A percentile compares a stretch with the other conserved stretches of the same genome.
Conservation (phyloP, 2,888 invertebrate species). For the Lottia scabra region DNA sequence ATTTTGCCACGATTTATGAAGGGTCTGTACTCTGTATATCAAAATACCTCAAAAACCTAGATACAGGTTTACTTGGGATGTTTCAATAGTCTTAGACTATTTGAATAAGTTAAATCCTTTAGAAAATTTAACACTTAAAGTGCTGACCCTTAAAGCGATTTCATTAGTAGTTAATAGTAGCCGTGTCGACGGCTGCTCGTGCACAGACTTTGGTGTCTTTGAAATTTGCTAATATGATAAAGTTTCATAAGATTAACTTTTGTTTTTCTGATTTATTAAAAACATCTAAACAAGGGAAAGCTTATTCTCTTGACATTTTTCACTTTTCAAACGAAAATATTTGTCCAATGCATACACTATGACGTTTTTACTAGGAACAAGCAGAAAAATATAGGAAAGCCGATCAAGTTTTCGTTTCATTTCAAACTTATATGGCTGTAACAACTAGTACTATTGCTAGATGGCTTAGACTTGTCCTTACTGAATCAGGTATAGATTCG, state of each 20-base stretch:
- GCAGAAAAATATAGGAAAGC: neutral
- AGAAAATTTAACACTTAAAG: conserved; percentile 20
- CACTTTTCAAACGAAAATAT: conserved; percentile 13
- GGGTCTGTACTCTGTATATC: conserved; percentile 27
- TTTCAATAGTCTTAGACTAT: conserved; percentile 21
- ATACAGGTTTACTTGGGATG: conserved; percentile 32
- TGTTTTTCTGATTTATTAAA: conserved; percentile 26
- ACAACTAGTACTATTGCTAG: conserved; percentile 2
- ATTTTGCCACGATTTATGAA: conserved; percentile 23
- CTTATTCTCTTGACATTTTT: neutral
- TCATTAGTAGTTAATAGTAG: conserved; percentile 17
- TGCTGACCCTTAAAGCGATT: conserved; percentile 23
- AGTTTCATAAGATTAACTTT: conserved; percentile 16
- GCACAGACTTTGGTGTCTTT: conserved; percentile 23
- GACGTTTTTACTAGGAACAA: neutral
- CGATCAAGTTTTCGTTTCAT: neutral
- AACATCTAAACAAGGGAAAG: conserved; percentile 4
- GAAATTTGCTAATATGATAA: conserved; percentile 19
- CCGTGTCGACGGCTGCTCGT: conserved; percentile 25
- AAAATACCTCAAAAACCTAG: conserved; percentile 24
- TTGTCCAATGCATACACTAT: conserved; percentile 17
- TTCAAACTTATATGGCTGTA: neutral
- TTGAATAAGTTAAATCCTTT: conserved; percentile 20
- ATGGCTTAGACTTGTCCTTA: conserved; percentile 5
- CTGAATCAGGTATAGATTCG: conserved; percentile 17